phyloP scores from a whole-genome alignment of 2,888 invertebrate genomes.

The Opisthograptis luteolata region DNA sequence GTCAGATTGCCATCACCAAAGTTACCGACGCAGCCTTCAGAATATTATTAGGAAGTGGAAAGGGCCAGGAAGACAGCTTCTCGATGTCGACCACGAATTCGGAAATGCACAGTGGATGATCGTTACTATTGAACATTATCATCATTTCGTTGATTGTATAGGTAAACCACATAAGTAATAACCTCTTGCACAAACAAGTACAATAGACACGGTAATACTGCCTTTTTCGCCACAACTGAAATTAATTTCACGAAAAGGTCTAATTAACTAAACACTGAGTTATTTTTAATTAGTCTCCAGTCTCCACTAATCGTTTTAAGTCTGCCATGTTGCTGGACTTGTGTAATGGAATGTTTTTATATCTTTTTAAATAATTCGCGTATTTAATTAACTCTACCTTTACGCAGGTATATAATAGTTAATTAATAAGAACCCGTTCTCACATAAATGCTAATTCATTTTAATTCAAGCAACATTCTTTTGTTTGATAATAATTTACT shows the following conservation, averaged over 20 bases:
- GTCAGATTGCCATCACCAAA: too few relatives aligned
- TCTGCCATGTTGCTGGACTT: slow-evolving; percentile 21
- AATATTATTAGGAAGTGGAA: too few relatives aligned
- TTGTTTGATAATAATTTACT: too few relatives aligned
- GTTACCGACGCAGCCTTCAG: too few relatives aligned
- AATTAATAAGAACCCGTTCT: slow-evolving; percentile 19
- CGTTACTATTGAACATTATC: too few relatives aligned
- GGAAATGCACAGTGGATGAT: too few relatives aligned
- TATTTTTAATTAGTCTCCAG: slow-evolving; percentile 35
- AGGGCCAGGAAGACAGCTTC: too few relatives aligned
- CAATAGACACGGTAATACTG: background rate
- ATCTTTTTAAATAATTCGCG: slow-evolving; percentile 26
- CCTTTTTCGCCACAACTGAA: background rate
- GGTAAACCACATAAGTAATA: too few relatives aligned
- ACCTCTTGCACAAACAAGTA: slow-evolving; percentile 2
- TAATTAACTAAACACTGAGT: slow-evolving; percentile 26
- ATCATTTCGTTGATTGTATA: too few relatives aligned
- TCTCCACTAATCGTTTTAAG: slow-evolving; percentile 27
- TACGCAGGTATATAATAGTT: slow-evolving; percentile 9
- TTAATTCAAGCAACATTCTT: slow-evolving; percentile 14
- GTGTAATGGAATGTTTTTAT: slow-evolving; percentile 30
- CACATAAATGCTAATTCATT: slow-evolving; percentile 15
- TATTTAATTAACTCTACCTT: slow-evolving; percentile 33
- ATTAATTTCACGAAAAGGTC: slow-evolving; percentile 5
- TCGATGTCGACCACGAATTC: too few relatives aligned